Conservation (phyloP, 2,113 vertebrate genomes). For the Panthera tigris region DNA sequence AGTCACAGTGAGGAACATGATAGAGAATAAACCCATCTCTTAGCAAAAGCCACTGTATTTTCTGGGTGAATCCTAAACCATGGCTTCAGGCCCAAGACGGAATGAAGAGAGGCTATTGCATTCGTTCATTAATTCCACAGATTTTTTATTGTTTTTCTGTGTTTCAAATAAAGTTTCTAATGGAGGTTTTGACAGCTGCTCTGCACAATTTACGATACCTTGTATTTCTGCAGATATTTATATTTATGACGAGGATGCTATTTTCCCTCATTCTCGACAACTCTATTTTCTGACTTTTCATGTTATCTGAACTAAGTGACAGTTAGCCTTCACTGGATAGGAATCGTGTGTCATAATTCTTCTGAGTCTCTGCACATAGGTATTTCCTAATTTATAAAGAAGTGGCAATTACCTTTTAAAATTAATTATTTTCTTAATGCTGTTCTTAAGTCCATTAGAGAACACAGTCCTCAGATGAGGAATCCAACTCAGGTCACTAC, state of each 20-base stretch:
- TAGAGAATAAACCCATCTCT: not conserved
- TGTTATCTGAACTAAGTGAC: not conserved
- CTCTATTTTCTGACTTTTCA: not conserved
- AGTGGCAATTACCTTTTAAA: constrained; percentile 8
- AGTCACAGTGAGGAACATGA: not conserved
- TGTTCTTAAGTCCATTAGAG: not conserved
- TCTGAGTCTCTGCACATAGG: not conserved
- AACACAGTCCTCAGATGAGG: not conserved
- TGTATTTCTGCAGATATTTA: not conserved
- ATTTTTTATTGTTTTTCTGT: not conserved
- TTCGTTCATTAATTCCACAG: not conserved
- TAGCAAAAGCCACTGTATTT: not conserved
- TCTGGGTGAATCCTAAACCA: not conserved
- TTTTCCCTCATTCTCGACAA: not conserved
- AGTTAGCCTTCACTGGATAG: not conserved
- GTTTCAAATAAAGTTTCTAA: constrained; percentile 2
- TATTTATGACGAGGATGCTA: not conserved
- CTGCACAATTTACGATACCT: not conserved
- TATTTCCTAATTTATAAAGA: constrained; percentile 33
- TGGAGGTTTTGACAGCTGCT: not conserved
- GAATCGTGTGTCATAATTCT: not conserved
- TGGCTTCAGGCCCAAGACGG: not conserved
- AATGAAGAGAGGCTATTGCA: not conserved
- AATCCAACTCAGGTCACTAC: not conserved
- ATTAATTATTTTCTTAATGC: constrained; percentile 39